Evolutionary conservation across 2,797 vertebrate species (phyloP).

Genomic region (Cyclopterus lumpus): DNA sequence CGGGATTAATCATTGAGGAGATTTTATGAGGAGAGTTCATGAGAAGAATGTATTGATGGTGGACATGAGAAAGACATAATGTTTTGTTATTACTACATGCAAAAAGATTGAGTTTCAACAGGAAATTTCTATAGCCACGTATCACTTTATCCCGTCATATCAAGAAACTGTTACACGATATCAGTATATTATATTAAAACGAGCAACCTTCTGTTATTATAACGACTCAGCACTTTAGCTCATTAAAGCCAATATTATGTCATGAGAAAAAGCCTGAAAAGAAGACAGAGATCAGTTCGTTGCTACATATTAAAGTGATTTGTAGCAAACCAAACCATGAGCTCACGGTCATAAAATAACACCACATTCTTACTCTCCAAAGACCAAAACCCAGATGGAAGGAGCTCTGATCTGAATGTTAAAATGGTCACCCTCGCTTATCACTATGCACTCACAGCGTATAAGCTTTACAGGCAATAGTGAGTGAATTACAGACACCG

Average conservation of each 20-base stretch:
- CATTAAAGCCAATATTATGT: background rate
- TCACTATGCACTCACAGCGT: background rate
- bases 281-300: background rate
- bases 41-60: background rate
- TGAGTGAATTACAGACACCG: background rate
- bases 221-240: background rate
- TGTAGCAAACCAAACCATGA: background rate
- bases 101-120: background rate
- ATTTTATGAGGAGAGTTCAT: background rate
- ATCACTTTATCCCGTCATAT: background rate
- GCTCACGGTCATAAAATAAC: background rate
- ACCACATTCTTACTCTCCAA: background rate
- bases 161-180: background rate
- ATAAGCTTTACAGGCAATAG: background rate
- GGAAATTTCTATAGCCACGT: background rate
- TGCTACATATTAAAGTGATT: background rate
- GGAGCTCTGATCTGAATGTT: background rate
- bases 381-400: conserved; percentile 2
- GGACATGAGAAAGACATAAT: background rate
- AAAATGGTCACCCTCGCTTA: background rate
- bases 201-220: background rate
- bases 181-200: background rate
- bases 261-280: background rate
- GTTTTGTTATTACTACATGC: background rate
- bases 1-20: background rate